phyloP scores from a whole-genome alignment of 2,113 vertebrate species.

The Cyprinodon brontotheroides region DNA sequence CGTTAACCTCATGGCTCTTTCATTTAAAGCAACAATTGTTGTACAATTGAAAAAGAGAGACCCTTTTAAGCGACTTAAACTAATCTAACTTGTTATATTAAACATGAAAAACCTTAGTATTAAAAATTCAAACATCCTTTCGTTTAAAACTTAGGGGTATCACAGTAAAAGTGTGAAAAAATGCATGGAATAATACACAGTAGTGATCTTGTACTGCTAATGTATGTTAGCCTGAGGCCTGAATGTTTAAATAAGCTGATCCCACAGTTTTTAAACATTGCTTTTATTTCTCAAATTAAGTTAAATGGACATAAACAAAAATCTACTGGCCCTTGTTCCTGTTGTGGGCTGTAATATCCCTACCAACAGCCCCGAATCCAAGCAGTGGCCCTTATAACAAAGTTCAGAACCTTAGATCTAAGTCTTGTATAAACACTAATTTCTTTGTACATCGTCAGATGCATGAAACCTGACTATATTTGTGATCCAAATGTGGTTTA shows the following conservation, averaged over 20 bases:
- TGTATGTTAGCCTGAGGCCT: background rate
- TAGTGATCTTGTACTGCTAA: background rate
- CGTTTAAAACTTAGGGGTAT: no score
- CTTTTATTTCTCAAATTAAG: background rate
- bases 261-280: background rate
- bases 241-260: background rate
- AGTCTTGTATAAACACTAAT: background rate
- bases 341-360: no score
- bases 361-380: background rate
- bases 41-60: no score
- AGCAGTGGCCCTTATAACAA: background rate
- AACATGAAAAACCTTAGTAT: no score
- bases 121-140: no score
- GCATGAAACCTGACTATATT: background rate
- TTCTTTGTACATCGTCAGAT: background rate
- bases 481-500: background rate
- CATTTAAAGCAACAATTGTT: background rate
- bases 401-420: background rate
- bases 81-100: no score
- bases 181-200: no score
- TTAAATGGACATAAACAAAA: background rate
- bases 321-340: background rate
- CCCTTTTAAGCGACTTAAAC: no score
- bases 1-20: conserved; percentile 26
- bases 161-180: no score